phyloP scores from a whole-genome alignment of 2,888 invertebrate species.

The Theretra japonica region DNA sequence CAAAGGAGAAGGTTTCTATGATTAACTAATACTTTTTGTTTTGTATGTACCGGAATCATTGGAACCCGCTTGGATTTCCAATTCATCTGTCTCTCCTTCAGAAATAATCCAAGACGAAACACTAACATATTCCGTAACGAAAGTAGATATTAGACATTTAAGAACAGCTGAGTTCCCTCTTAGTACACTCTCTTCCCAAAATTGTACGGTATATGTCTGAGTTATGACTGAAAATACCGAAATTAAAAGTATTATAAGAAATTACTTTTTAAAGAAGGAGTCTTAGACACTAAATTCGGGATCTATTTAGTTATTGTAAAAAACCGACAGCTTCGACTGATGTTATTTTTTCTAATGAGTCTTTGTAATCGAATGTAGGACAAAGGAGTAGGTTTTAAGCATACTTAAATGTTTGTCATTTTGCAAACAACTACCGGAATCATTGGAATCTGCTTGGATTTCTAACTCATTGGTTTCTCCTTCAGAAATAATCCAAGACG shows the following conservation, averaged over 20 bases:
- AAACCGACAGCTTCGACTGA: too few relatives aligned
- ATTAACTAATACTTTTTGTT: neutral
- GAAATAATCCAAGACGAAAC: constrained; percentile 94
- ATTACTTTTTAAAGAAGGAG: too few relatives aligned
- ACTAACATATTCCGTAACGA: constrained; percentile 95
- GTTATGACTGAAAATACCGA: constrained; percentile 90
- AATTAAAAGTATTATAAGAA: neutral
- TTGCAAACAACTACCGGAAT: neutral
- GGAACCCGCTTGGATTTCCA: neutral
- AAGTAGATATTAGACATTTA: constrained; percentile 97
- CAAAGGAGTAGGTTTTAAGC: neutral
- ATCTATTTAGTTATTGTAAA: too few relatives aligned
- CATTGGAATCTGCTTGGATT: constrained; percentile 19
- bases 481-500: constrained; percentile 92
- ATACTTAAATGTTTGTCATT: neutral
- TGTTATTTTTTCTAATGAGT: too few relatives aligned
- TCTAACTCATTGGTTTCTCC: constrained; percentile 71
- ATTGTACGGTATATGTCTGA: constrained; percentile 94
- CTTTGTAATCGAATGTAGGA: too few relatives aligned
- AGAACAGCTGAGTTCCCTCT: constrained; percentile 95
- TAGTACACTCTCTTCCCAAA: constrained; percentile 96
- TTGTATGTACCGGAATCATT: neutral
- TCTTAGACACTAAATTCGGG: too few relatives aligned
- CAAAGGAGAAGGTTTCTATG: neutral
- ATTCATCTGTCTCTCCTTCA: constrained; percentile 74